Conservation (phyloP, 2,113 vertebrate genomes). For the human region GRCh38 chr4:94364001-94364500, state of each 20-base stretch:
- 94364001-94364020: neutral
- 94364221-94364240: neutral
- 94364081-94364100: neutral
- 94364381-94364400: neutral
- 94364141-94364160: neutral
- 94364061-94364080: neutral
- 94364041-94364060: neutral
- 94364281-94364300: neutral
- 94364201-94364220: neutral
- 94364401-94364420: constrained; percentile 40
- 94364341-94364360: neutral
- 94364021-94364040: neutral
- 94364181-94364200: neutral
- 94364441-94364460: neutral
- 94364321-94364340: neutral
- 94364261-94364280: neutral
- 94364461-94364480: neutral
- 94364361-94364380: neutral
- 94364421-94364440: constrained; percentile 31
- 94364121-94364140: neutral
- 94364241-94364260: neutral
- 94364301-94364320: neutral
- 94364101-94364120: neutral
- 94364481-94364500: neutral
- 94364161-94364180: neutral